Base-by-base conservation (phyloP, 1,140 invertebrate genomes). In the Brachionus sp. region DNA sequence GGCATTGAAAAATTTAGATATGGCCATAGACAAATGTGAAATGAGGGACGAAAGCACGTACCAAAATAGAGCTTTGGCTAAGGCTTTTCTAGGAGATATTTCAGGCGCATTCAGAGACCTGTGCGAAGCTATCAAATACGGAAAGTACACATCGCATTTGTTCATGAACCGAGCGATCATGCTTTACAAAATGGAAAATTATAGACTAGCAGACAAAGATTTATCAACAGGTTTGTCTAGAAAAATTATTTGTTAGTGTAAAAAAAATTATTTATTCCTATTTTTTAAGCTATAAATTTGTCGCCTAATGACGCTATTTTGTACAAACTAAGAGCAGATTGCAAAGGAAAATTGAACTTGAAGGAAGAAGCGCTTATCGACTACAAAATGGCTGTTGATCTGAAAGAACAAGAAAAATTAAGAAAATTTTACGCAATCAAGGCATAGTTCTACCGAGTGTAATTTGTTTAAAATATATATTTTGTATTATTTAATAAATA, bases 151-250 rank as follows among this genome's bases (percentile, higher is more conserved):
- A 2, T 86, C 88, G 5, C 88, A 89, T 84, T 86, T 89, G 77
- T 89, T 87, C 84, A 87, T 88, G 77, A 89, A 89, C 85, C 83
- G 88, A 73, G 88, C 86, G 16, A 88, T 88, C 44, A 84, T 89
- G 19, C 87, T 88, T 82, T 84, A 86, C n/a, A 87, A 87, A 19
- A 84, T 88, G 83, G 84, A 86, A 42, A 85, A 87, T 83, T 87
- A 85, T 82, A 86, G 87, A 5, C 85, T 85, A 35, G 88, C 88
- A 23, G 86, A 88, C 62, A 85, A 86, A 77, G 88, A 89, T 82
- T 88, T 87, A 70, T 86, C 86, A 29, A 87, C 86, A 86, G 87
- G 88, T 88, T 85, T 25, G 2, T 25, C n/a, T 57, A 7, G 2
- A 53, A 5, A 42, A 42, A 42, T 42, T 29, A 29, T 29, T 29